Evolutionary conservation across 2,888 invertebrate genomes (phyloP), one percentile per base, ranked within the genome.

Genomic region (Stenchaetothrips biformis): DNA sequence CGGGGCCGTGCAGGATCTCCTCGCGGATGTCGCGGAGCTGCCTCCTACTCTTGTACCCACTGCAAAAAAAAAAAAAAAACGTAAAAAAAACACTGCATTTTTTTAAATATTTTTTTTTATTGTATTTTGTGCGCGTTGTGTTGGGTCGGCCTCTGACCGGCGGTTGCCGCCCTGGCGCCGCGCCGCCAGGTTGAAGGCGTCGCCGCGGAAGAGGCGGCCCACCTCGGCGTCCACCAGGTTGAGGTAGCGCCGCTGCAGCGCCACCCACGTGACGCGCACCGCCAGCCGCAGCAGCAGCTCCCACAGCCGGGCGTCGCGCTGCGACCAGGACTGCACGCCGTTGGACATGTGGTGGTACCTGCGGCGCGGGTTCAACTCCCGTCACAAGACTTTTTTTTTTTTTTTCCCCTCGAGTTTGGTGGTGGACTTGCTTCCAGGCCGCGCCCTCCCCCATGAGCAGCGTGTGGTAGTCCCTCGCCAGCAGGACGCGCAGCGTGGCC

Each of bases 211-310:
- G 79, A 92, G 83, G 81, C 92, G 88, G 84, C 91, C 89, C 67
- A 90, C 85, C 87, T 92, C 92, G 81, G 90, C 84, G 85, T 92
- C 92, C 84, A 92, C 91, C 83, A 91, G 87, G 84, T 88, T 87
- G 83, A 90, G 89, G 83, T 89, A 85, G 84, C 89, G 90, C 79
- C 92, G 87, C 80, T 90, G 89, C 74, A 92, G 85, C 37, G 91
- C 91, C 82, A 92, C 87, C 92, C 92, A 92, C 59, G 91, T 89
- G 78, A 92, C 89, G 84, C 91, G 89, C 78, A 90, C 89, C 79
- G 90, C 87, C 85, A 92, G 87, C 81, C 89, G 87, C 78, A 91
- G 86, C 25, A 92, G 85, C 9, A 89, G 88, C 85, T 92, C 92
- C 83, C 89, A 90, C 80, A 91, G 86, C 82, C 90, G 87, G 48